phyloP scores from a whole-genome alignment of 2,113 vertebrate species.

The Origma solitaria region DNA sequence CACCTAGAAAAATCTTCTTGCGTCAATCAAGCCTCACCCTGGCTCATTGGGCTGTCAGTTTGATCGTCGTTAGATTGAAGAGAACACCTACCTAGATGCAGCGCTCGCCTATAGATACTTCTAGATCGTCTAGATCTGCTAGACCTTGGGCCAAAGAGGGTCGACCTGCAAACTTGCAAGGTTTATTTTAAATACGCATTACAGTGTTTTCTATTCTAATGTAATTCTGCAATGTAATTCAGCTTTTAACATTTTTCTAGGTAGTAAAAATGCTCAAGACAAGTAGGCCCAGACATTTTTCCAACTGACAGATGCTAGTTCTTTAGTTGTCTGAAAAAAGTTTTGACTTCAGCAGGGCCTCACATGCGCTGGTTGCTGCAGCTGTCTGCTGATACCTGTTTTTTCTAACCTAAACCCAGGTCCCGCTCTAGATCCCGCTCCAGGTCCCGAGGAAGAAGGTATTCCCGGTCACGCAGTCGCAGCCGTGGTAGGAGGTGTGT shows the following conservation, averaged over 20 bases:
- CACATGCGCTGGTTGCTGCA: not conserved
- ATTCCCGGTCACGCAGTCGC: slow-evolving; percentile 77
- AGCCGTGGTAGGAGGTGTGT: slow-evolving; percentile 82
- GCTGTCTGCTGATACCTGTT: slow-evolving; percentile 47
- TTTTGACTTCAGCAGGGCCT: slow-evolving; percentile 73
- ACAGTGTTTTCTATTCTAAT: slow-evolving; percentile 82
- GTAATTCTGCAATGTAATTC: slow-evolving; percentile 82
- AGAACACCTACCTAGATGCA: slow-evolving; percentile 92
- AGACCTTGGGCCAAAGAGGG: slow-evolving; percentile 94
- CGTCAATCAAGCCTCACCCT: slow-evolving; percentile 94
- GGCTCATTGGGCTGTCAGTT: slow-evolving; percentile 92
- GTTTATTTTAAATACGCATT: slow-evolving; percentile 96
- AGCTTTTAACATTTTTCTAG: slow-evolving; percentile 81
- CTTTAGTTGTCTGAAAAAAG: slow-evolving; percentile 66
- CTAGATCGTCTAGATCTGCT: slow-evolving; percentile 92
- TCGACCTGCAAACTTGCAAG: slow-evolving; percentile 95
- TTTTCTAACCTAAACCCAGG: slow-evolving; percentile 74
- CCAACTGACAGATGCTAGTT: slow-evolving; percentile 68
- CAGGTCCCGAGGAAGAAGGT: slow-evolving; percentile 78
- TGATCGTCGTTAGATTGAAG: slow-evolving; percentile 94
- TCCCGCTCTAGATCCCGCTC: slow-evolving; percentile 82
- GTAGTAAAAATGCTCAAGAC: slow-evolving; percentile 72
- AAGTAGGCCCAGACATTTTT: slow-evolving; percentile 56
- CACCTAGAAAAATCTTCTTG: slow-evolving; percentile 90
- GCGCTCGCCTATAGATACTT: slow-evolving; percentile 93